phyloP scores from a whole-genome alignment of 2,888 invertebrate species.

The Pterostichus niger region DNA sequence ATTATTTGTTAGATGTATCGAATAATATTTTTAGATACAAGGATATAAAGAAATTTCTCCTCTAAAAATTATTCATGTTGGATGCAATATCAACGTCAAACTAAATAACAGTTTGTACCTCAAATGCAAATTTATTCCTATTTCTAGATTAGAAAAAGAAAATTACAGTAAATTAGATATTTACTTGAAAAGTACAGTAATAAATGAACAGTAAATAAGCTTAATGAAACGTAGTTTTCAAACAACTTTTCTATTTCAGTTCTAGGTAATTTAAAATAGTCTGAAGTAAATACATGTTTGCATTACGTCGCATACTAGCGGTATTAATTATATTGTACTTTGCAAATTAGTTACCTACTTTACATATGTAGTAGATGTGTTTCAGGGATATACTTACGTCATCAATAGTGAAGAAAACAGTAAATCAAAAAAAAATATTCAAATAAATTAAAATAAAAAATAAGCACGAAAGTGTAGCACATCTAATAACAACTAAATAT shows the following conservation, averaged over 20 bases:
- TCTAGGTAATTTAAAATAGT: too few relatives aligned
- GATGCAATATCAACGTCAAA: not conserved
- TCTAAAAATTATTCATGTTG: not conserved
- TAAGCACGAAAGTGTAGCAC: too few relatives aligned
- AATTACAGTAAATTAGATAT: constrained; percentile 8
- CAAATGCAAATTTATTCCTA: constrained; percentile 24
- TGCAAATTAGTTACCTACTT: not conserved
- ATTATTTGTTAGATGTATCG: not conserved
- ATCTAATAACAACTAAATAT: too few relatives aligned
- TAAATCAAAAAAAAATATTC: too few relatives aligned
- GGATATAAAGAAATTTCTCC: too few relatives aligned
- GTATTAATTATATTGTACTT: too few relatives aligned
- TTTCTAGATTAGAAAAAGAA: constrained; percentile 4
- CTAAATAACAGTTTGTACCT: not conserved
- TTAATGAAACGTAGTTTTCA: not conserved
- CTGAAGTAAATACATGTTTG: not conserved
- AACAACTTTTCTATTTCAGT: not conserved
- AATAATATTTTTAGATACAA: not conserved
- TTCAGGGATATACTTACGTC: too few relatives aligned
- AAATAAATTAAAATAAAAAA: too few relatives aligned
- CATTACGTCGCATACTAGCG: not conserved
- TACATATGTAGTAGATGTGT: not conserved
- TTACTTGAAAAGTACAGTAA: constrained; percentile 24
- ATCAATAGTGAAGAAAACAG: too few relatives aligned
- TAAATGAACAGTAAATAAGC: constrained; percentile 20